These are phyloP conservation scores for Casuarius casuarius DNA, from an alignment of 2,113 vertebrate species.

Conservation along the genomic window DNA sequence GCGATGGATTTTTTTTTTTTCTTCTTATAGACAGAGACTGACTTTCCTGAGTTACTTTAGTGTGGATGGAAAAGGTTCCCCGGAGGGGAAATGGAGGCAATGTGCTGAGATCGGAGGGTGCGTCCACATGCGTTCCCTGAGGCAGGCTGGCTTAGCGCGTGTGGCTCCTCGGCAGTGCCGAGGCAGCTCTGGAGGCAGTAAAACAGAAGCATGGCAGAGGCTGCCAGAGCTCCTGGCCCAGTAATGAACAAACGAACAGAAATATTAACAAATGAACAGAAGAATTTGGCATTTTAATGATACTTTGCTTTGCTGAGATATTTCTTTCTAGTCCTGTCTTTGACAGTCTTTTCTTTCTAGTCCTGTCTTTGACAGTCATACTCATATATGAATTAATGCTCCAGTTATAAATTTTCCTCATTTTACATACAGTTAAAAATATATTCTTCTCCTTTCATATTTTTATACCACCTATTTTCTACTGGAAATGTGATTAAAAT, in stretches of 20 bases:
- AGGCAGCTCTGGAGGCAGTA: background rate
- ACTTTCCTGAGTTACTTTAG: background rate
- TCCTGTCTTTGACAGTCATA: background rate
- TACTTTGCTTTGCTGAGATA: background rate
- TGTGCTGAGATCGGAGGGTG: background rate
- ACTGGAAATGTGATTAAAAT: background rate
- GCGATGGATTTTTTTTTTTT: background rate
- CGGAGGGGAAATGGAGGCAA: background rate
- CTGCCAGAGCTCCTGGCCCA: fast-evolving
- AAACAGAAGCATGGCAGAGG: fast-evolving
- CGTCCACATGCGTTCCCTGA: background rate
- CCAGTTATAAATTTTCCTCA: background rate
- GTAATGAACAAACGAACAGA: background rate
- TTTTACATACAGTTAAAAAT: background rate
- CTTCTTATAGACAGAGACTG: background rate
- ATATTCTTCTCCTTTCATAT: background rate
- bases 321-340: background rate
- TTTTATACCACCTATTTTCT: background rate
- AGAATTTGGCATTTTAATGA: background rate
- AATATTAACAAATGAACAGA: background rate
- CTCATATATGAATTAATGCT: background rate
- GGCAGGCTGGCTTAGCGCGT: too few relatives aligned
- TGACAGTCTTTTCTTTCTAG: background rate
- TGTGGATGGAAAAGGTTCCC: background rate
- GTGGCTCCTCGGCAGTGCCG: background rate